Evolutionary conservation across 2,888 invertebrate genomes (phyloP).

Genomic region (Aproaerema taeniolella): DNA sequence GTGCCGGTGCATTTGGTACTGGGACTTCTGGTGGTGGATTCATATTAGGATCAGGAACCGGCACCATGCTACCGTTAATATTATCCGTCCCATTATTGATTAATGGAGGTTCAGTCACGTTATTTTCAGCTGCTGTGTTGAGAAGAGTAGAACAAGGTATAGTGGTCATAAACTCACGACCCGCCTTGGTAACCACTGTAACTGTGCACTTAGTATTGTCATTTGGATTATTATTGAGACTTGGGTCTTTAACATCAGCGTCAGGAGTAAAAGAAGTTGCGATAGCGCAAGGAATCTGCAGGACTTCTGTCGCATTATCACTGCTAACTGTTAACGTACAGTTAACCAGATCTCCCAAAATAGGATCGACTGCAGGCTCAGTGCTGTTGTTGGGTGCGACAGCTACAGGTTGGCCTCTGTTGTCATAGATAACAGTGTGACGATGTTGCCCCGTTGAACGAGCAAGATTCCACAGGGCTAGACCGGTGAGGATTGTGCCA

Average conservation of each 20-base stretch:
- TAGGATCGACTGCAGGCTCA: constrained; percentile 44
- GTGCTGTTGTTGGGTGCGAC: constrained; percentile 55
- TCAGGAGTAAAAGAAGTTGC: constrained; percentile 71
- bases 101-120: constrained; percentile 59
- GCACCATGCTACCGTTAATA: constrained; percentile 24
- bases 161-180: constrained; percentile 63
- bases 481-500: constrained; percentile 65
- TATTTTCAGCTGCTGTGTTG: constrained; percentile 65
- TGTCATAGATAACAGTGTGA: constrained; percentile 68
- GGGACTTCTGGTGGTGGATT: constrained; percentile 37
- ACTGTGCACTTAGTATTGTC: constrained; percentile 67
- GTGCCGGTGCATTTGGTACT: constrained; percentile 16
- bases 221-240: constrained; percentile 33
- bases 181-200: constrained; percentile 57
- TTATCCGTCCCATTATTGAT: constrained; percentile 27
- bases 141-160: constrained; percentile 68
- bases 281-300: constrained; percentile 69
- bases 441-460: constrained; percentile 59
- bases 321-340: constrained; percentile 64
- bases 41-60: constrained; percentile 20
- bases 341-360: constrained; percentile 61
- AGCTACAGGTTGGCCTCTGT: constrained; percentile 64
- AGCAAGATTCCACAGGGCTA: constrained; percentile 71
- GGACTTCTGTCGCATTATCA: constrained; percentile 56
- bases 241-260: constrained; percentile 53